Conservation (phyloP, 2,113 vertebrate genomes). For the Scatophagus argus region DNA sequence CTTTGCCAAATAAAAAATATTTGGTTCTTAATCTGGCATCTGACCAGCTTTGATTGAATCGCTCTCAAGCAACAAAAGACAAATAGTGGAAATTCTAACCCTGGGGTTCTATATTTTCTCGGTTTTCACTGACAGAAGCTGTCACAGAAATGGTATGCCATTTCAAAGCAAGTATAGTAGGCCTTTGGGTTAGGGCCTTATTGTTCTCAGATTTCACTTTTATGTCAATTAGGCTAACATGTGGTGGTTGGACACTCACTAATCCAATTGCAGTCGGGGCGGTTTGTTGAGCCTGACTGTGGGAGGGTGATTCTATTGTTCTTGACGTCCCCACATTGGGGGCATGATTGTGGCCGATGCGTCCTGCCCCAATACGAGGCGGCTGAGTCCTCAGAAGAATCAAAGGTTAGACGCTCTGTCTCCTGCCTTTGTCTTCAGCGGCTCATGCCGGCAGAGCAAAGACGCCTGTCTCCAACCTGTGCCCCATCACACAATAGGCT, state of each 20-base stretch:
- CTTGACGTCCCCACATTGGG: constrained; percentile 70
- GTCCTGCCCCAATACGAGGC: constrained; percentile 74
- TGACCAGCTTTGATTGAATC: constrained; percentile 40
- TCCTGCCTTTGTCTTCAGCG: constrained; percentile 82
- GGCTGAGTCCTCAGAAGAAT: constrained; percentile 81
- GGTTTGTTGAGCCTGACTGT: constrained; percentile 69
- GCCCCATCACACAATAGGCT: constrained; percentile 82
- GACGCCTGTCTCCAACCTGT: constrained; percentile 85
- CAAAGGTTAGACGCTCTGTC: constrained; percentile 87
- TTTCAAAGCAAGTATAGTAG: constrained; percentile 53
- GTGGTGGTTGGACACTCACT: constrained; percentile 77
- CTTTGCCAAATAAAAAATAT: constrained; percentile 61
- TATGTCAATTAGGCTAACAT: constrained; percentile 79
- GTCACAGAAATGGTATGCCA: constrained; percentile 42
- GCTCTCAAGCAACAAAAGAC: constrained; percentile 33
- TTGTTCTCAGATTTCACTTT: constrained; percentile 79
- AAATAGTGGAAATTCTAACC: constrained; percentile 1
- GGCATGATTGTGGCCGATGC: constrained; percentile 76
- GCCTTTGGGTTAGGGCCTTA: constrained; percentile 44
- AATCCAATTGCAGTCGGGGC: constrained; percentile 76
- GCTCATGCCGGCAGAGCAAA: constrained; percentile 80
- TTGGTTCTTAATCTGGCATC: constrained; percentile 42
- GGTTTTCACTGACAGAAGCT: constrained; percentile 31
- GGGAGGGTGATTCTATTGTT: constrained; percentile 78
- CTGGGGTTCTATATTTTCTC: not conserved